Percentiles rank a stretch among this genome's conserved stretches.
phyloP scores from a whole-genome alignment of 2,888 invertebrate species.

The Lasioglossum marginatum region DNA sequence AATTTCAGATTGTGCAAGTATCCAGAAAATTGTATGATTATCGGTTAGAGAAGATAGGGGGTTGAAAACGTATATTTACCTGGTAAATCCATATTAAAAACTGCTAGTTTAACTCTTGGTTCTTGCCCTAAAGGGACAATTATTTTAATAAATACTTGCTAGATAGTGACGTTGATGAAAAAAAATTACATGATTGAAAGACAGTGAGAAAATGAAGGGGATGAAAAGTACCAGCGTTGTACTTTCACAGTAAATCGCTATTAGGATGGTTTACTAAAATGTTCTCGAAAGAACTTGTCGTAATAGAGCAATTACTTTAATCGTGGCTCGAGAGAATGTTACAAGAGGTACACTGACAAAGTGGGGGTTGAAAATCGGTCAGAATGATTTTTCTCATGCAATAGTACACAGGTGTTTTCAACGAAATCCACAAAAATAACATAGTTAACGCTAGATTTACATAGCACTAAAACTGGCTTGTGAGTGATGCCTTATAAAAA shows the following conservation, averaged over 20 bases:
- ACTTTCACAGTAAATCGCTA: neutral
- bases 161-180: neutral
- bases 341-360: too few relatives aligned
- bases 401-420: too few relatives aligned
- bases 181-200: neutral
- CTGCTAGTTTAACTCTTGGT: neutral
- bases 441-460: too few relatives aligned
- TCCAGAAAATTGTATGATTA: conserved; percentile 3
- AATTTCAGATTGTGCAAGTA: neutral
- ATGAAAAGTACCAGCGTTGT: neutral
- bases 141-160: neutral
- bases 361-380: neutral
- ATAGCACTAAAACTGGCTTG: too few relatives aligned
- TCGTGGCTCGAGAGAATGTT: neutral
- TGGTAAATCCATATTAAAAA: neutral
- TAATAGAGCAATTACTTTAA: neutral
- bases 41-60: neutral
- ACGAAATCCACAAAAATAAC: too few relatives aligned
- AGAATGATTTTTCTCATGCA: neutral
- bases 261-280: neutral
- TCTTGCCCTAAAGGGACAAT: neutral
- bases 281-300: neutral
- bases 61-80: neutral
- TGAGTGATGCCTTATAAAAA: too few relatives aligned
- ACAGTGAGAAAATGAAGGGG: conserved; percentile 1